phyloP scores from a whole-genome alignment of 2,113 vertebrate genomes.

The Semnornis frantzii region DNA sequence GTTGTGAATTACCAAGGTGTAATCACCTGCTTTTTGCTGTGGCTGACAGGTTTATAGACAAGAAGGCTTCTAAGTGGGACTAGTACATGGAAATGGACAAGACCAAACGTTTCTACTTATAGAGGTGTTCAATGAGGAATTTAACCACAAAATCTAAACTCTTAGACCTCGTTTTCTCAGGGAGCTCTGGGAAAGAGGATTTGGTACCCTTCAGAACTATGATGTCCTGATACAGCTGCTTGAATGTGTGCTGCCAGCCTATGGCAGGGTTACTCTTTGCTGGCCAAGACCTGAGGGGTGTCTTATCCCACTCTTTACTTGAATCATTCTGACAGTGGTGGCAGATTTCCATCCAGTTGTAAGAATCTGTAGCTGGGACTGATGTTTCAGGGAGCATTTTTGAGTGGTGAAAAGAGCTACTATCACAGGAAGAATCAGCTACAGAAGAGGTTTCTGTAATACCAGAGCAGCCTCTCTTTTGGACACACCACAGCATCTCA shows the following conservation, averaged over 20 bases:
- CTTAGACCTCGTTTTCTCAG: background rate
- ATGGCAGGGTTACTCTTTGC: background rate
- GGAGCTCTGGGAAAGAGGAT: background rate
- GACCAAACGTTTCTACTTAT: background rate
- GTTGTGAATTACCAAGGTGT: background rate
- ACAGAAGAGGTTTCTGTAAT: background rate
- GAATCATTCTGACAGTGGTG: background rate
- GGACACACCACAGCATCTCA: background rate
- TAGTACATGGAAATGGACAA: background rate
- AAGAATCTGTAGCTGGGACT: background rate
- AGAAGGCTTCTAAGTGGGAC: background rate
- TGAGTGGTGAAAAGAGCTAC: background rate
- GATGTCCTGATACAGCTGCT: background rate
- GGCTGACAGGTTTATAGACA: background rate
- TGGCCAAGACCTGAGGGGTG: background rate
- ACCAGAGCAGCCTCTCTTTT: constrained; percentile 21
- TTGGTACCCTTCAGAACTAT: background rate
- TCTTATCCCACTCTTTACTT: background rate
- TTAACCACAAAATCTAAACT: background rate
- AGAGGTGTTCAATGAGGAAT: background rate
- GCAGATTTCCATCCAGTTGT: background rate
- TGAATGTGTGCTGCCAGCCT: background rate
- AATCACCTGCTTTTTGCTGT: background rate
- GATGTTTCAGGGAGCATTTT: background rate
- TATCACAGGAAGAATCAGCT: background rate